phyloP scores from a whole-genome alignment of 2,888 invertebrate species.

The Halictus quadricinctus region DNA sequence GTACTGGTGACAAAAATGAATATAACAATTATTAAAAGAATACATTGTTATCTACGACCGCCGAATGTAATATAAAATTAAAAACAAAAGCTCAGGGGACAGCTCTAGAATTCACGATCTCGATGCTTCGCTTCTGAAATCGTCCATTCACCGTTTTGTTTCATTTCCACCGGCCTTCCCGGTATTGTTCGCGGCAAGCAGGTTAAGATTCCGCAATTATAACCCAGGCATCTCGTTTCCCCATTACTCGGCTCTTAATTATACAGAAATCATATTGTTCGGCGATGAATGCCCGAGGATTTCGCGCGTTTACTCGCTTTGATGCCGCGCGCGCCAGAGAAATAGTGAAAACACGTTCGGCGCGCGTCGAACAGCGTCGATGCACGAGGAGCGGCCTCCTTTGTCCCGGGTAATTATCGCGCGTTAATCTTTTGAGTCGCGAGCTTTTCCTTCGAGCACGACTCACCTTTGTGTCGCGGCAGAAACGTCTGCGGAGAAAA shows the following conservation, averaged over 20 bases:
- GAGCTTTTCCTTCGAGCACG: constrained; percentile 19
- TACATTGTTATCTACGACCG: not conserved
- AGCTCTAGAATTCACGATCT: not conserved
- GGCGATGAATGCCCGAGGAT: not conserved
- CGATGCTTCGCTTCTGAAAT: not conserved
- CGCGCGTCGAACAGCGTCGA: not conserved
- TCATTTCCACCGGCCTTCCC: not conserved
- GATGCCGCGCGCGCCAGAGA: not conserved
- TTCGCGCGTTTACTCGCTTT: constrained; percentile 4
- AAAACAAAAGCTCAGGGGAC: not conserved
- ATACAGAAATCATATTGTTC: not conserved
- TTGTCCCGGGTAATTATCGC: constrained; percentile 48
- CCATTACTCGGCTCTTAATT: constrained; percentile 41
- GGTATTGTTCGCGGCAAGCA: not conserved
- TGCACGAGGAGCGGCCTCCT: constrained; percentile 3
- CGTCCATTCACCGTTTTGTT: not conserved
- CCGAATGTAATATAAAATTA: not conserved
- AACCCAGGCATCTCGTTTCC: not conserved
- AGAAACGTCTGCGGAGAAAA: not conserved
- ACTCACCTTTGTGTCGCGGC: not conserved
- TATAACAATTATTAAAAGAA: not conserved
- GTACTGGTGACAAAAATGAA: not conserved
- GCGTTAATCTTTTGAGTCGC: constrained; percentile 40
- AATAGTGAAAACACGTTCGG: constrained; percentile 6
- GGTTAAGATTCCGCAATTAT: constrained; percentile 6